Evolutionary conservation across 2,797 vertebrate genomes (phyloP), one percentile per base, ranked within the genome.

Genomic region (Kryptopterus vitreolus): DNA sequence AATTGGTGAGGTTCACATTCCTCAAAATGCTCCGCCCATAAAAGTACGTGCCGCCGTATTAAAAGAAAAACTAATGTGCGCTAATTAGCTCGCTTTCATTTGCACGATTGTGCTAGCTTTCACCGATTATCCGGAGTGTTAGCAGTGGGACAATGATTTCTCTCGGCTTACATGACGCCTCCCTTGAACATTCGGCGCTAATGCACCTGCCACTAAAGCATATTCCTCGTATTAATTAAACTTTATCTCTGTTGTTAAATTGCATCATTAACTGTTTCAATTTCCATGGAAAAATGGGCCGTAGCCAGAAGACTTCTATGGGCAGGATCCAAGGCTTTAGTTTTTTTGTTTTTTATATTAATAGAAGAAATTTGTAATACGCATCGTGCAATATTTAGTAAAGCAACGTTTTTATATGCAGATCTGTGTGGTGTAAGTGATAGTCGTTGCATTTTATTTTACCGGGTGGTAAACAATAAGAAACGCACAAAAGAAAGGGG

Each of bases 191-290:
- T 26, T 9, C 24, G 46, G 13, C 5, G n/a, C 16, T 68, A 16
- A 48, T 57, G 53, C 43, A 59, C 11, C 62, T 43, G 22, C 13
- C 35, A 38, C 20, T 65, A 65, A 11, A 65, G 24, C 35, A 70
- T 59, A 48, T 59, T 59, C 70, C 74, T 18, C 22, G 61, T 80
- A 33, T 81, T 62, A 81, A 52, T 77, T 77, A 26, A 48, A 66
- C 22, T 69, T 77, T n/a, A 35, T 18, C 66, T 79, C 52, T 77
- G 59, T 81, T 68, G 70, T 72, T 84, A 59, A 66, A 55, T 63
- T 18, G 48, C 79, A 72, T 84, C 69, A 77, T 79, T 77, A 83
- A 63, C 63, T 75, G 77, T 76, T 82, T 79, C 81, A 81, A 81
- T 71, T 63, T 10, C 43, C 1, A 48, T 59, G 79, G 62, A 59